Evolutionary conservation across 2,113 vertebrate genomes (phyloP).

Genomic region (Rattus rattus): DNA sequence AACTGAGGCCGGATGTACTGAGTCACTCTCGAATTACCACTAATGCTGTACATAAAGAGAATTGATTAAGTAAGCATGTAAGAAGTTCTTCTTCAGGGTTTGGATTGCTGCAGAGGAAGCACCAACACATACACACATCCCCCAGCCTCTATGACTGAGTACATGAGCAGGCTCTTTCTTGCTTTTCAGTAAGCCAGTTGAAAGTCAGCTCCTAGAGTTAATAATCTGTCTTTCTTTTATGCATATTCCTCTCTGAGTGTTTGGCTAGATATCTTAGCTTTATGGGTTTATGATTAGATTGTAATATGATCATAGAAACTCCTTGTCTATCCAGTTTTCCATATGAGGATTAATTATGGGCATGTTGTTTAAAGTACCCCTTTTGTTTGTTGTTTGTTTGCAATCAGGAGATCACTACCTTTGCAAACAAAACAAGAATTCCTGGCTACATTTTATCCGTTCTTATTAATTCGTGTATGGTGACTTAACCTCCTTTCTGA

Average conservation of each 20-base stretch:
- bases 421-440: conserved; percentile 28
- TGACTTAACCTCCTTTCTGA: background rate
- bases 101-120: background rate
- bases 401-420: background rate
- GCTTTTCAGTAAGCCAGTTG: background rate
- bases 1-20: background rate
- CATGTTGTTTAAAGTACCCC: background rate
- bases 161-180: background rate
- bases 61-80: background rate
- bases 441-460: background rate
- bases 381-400: background rate
- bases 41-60: background rate
- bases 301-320: background rate
- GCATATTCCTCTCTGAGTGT: background rate
- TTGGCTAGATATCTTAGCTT: background rate
- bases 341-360: background rate
- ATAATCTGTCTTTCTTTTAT: background rate
- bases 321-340: background rate
- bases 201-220: background rate
- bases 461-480: background rate
- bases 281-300: background rate
- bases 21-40: background rate
- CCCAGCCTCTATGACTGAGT: background rate
- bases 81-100: background rate
- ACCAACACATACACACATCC: background rate